These are phyloP conservation scores for Hippocampus mohnikei DNA, from an alignment of 2,113 vertebrate species.

Conservation along the genomic window DNA sequence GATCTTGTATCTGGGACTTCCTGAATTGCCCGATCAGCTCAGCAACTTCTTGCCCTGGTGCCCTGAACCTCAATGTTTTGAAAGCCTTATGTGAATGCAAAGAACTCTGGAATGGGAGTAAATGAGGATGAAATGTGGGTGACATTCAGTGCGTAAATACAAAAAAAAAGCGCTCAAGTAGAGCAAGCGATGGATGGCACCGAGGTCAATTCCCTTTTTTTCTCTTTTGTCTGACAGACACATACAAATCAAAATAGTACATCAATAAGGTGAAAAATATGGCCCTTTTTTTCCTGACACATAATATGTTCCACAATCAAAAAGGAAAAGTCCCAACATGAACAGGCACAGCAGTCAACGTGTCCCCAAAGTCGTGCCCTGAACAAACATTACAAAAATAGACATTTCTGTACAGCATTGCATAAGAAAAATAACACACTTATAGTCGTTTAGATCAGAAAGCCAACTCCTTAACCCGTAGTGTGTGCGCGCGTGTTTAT, in stretches of 20 bases:
- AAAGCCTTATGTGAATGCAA: constrained; percentile 2
- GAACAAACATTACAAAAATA: constrained; percentile 77
- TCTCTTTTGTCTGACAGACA: constrained; percentile 13
- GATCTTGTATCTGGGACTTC: constrained; percentile 36
- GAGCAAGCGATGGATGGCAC: background rate
- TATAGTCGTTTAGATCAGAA: constrained; percentile 17
- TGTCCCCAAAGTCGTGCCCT: constrained; percentile 69
- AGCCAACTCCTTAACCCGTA: constrained; percentile 38
- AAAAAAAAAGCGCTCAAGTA: background rate
- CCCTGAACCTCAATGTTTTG: background rate
- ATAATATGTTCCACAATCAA: constrained; percentile 23
- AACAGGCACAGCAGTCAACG: constrained; percentile 62
- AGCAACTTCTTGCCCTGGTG: constrained; percentile 37
- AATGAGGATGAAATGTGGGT: background rate
- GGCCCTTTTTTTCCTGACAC: constrained; percentile 66
- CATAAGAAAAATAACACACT: constrained; percentile 72
- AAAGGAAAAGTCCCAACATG: constrained; percentile 13
- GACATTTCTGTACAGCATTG: constrained; percentile 76
- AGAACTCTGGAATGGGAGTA: background rate
- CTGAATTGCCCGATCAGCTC: background rate
- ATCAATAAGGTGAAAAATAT: constrained; percentile 60
- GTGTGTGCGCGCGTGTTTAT: constrained; percentile 38
- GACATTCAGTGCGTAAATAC: background rate
- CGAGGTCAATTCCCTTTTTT: constrained; percentile 10
- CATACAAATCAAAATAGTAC: constrained; percentile 56